Conservation (phyloP, 2,113 vertebrate genomes). For the Phrynosoma platyrhinos region DNA sequence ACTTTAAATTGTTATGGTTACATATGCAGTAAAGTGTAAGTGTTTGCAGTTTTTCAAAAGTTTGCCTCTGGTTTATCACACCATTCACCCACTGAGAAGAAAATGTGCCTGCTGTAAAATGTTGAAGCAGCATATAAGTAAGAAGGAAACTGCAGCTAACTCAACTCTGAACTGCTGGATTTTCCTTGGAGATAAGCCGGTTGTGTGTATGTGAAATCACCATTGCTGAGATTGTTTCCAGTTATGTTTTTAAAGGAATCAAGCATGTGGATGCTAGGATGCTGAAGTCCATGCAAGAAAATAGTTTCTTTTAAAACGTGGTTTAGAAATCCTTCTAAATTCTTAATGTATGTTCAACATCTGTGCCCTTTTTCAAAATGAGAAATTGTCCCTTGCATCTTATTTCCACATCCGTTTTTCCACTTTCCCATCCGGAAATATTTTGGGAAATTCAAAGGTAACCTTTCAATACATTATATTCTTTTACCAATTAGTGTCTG, state of each 20-base stretch:
- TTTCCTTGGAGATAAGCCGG: constrained; percentile 34
- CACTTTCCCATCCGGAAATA: not conserved
- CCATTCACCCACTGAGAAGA: constrained; percentile 66
- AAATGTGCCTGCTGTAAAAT: constrained; percentile 65
- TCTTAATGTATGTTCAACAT: not conserved
- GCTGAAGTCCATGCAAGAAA: no score
- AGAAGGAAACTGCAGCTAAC: not conserved
- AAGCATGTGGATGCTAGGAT: not conserved
- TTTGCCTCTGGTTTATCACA: constrained; percentile 57
- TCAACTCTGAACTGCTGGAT: not conserved
- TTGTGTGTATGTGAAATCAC: not conserved
- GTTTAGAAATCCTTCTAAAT: not conserved
- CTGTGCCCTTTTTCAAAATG: not conserved
- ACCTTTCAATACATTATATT: not conserved
- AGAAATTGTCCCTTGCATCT: not conserved
- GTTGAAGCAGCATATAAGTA: constrained; percentile 34
- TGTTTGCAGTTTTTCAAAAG: constrained; percentile 72
- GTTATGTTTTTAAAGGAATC: not conserved
- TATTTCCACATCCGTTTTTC: not conserved
- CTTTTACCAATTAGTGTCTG: not conserved
- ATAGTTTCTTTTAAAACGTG: not conserved
- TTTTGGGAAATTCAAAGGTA: not conserved
- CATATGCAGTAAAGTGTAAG: constrained; percentile 70
- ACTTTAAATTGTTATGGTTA: constrained; percentile 70
- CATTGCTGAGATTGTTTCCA: not conserved